phyloP scores from a whole-genome alignment of 2,113 vertebrate species.

The Ardeotis arabs region DNA sequence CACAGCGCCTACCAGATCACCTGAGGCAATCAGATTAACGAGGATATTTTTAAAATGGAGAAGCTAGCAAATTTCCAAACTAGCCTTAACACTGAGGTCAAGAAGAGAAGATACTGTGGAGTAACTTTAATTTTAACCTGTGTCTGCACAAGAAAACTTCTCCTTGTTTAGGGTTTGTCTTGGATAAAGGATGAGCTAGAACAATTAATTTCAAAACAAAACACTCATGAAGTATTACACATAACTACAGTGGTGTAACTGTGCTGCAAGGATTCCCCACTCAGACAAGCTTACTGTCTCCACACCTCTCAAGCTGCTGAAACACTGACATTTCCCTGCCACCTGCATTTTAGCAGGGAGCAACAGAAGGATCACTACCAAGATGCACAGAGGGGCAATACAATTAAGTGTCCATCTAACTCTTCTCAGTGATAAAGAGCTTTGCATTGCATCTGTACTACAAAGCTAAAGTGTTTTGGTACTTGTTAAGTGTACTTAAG shows the following conservation, averaged over 20 bases:
- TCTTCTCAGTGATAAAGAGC: neutral
- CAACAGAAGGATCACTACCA: neutral
- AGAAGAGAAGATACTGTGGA: neutral
- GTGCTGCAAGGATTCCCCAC: neutral
- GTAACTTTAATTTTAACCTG: neutral
- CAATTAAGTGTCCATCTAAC: neutral
- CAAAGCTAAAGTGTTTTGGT: neutral
- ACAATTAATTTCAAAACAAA: neutral
- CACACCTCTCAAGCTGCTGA: neutral
- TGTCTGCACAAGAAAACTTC: neutral
- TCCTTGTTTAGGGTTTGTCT: neutral
- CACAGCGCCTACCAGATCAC: neutral
- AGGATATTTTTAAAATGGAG: slow-evolving; percentile 21
- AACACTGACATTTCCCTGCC: neutral
- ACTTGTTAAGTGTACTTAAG: neutral
- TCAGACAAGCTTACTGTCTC: neutral
- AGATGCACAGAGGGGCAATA: neutral
- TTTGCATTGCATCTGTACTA: neutral
- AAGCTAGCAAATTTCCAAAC: neutral
- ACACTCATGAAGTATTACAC: neutral
- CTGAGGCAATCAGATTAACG: slow-evolving; percentile 14
- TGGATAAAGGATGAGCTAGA: neutral
- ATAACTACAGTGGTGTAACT: neutral
- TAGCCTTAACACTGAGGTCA: neutral
- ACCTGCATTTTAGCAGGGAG: neutral